Evolutionary conservation across 2,797 vertebrate genomes (phyloP).

Genomic region (Monodelphis domestica): DNA sequence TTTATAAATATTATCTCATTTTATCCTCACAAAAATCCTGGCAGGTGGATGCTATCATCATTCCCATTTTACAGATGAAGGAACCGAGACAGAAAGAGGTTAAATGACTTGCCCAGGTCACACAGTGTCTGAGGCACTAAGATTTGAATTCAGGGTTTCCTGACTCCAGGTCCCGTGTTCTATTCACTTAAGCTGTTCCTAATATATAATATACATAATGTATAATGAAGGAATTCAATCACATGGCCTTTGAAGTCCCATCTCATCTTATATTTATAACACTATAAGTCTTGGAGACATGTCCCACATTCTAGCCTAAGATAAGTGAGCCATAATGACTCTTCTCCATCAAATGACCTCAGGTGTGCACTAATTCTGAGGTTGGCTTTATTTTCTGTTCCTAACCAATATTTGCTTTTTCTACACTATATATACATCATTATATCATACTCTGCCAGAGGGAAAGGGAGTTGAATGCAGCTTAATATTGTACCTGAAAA

Average conservation of each 20-base stretch:
- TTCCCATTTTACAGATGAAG: not conserved
- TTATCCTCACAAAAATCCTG: not conserved
- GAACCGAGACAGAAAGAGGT: not conserved
- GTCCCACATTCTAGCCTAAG: not conserved
- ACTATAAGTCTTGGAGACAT: not conserved
- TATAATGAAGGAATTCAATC: not conserved
- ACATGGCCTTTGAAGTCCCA: not conserved
- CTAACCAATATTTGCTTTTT: not conserved
- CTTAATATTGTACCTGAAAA: not conserved
- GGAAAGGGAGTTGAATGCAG: not conserved
- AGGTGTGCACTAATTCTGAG: not conserved
- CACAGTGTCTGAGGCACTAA: not conserved
- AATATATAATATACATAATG: not conserved
- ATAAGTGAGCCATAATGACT: not conserved
- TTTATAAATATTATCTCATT: not conserved
- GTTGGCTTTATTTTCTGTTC: not conserved
- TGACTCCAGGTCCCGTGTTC: not conserved
- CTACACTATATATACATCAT: not conserved
- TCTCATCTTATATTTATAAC: not conserved
- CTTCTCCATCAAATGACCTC: not conserved
- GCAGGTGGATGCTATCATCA: not conserved
- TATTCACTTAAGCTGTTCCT: not conserved
- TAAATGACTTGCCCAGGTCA: not conserved
- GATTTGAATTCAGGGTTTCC: not conserved
- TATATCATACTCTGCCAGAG: conserved; percentile 5